Base-by-base conservation (phyloP, 30 jellyfish, hydroid and myxozoan species). In the Rhopilema esculentum region DNA sequence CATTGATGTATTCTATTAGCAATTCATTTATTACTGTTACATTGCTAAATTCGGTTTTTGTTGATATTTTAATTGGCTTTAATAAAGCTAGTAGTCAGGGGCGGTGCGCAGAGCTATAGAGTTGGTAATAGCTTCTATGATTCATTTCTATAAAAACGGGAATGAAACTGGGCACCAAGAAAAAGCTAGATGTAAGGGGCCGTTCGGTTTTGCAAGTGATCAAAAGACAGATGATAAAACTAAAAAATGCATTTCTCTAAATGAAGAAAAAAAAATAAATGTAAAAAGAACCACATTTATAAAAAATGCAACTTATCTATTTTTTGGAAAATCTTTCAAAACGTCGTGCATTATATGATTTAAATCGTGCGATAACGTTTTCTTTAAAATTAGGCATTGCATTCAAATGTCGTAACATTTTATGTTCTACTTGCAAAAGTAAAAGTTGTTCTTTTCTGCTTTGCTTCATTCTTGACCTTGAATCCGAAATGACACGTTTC, bases 391-490 rank as follows among this genome's bases (percentile, higher is more conserved):
- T 23, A 17, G 52, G 52, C 52, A 17, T 23, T 29, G 26, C 48
- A 19, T 23, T 29, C 79, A 69, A 21, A 23, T 29, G 30, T 16
- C 79, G 79, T 69, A 21, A 69, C 4, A 28, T 27, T 69, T 69
- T 24, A 28, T 21, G 79, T 69, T 69, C 79, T 16, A 28, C 79
- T 28, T 69, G 79, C 79, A 69, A 28, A 29, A 21, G 22, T 29
- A 69, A 23, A 23, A 69, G 30, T 27, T 16, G 26, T 27, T 69
- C 52, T 69, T 22, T 69, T 27, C 52, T 69, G 49, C 30, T 69
- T 16, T 69, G 72, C 72, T 19, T 63, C 72, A 61, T 57, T 64
- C 33, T 22, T 24, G 91, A 82, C 75, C 91, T 66, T 49, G 83
- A 25, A 24, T 83, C 69, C 1, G 84, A 82, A 0, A 82, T 83